Evolutionary conservation across 2,888 invertebrate genomes (phyloP), one percentile per base, ranked within the genome.

Genomic region (Matsumyia berberina): DNA sequence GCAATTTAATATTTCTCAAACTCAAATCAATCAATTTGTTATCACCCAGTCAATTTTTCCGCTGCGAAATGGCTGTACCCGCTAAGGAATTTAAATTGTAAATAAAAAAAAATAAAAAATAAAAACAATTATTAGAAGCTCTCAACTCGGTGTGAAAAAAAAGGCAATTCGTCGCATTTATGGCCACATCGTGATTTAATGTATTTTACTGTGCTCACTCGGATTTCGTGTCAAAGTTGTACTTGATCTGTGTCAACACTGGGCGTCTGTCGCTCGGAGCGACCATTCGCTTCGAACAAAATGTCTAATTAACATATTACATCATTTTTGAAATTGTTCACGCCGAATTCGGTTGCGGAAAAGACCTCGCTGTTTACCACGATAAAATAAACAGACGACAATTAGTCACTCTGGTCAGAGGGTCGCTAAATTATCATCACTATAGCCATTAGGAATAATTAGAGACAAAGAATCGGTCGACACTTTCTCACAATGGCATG

Each of bases 381-480:
- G 67, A 53, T 67, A 67, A 39, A 67, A 53, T 31, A 67, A 67
- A 67, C 67, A 67, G 5, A 53, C 53, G 67, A 37, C 64, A 37
- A 24, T 46, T 17, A 33, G n/a, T 46, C 7, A 44, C 17, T 11
- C 11, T 11, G 49, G 46, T 66, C 37, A 6, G 19, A 51, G n/a
- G 24, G 51, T 19, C 5, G 33, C 31, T 46, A 29, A 53, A 55
- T 73, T 44, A 64, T 44, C 53, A 24, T 62, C 33, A 44, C 53
- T 37, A 33, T 15, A 29, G 73, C 55, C 62, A 64, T 73, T 73
- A 64, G 73, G 44, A 73, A 73, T 73, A 73, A 73, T 73, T 64
- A 73, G 73, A 29, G 15, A 17, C n/a, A 35, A 12, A 33, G 62
- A 73, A 73, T 62, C 44, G 44, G 73, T 73, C 53, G 44, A 55